Evolutionary conservation across 2,888 invertebrate species (phyloP), one percentile per base, ranked within the genome.

Genomic region (Drosophila monieri): DNA sequence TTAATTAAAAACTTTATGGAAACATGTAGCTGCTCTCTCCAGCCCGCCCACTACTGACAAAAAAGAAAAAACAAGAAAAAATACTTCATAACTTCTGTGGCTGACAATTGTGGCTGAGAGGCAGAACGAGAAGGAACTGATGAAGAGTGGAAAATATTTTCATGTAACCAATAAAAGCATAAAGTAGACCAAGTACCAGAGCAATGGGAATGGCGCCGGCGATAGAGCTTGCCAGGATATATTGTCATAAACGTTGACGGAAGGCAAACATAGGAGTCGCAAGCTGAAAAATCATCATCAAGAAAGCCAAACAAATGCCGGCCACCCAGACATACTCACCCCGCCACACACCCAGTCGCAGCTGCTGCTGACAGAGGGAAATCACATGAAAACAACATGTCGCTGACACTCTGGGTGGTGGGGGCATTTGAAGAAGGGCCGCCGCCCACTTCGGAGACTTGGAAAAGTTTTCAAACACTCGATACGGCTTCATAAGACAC

Each of bases 331-430:
- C 53, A 49, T 46, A 21, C 18, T 30, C 30, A 39, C 49, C 39
- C n/a, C 47, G 51, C 30, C 9, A 39, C 30, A 48, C 39, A 41
- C 10, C 25, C 44, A 58, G 57, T 23, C 53, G 57, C 74, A 77
- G 72, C 78, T 84, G 85, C 54, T 60, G 30, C 47, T 85, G 78
- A 72, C 86, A 72, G 65, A 49, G 57, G 67, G 66, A 71, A 72
- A 77, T 80, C 87, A 84, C 76, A 83, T 81, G 81, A 85, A 76
- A 85, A 81, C 87, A 81, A 87, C 85, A 81, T 83, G 87, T 87
- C 79, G 88, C 88, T 72, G 81, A 76, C 81, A 87, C 27, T 21
- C 14, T 37, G 41, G 6, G 21, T 37, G 6, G 25, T 15, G 30
- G 23, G 1, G 6, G 6, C 37, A 18, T 27, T 27, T 2, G 9